phyloP scores from a whole-genome alignment of 2,888 invertebrate genomes.

The Carabus problematicus region DNA sequence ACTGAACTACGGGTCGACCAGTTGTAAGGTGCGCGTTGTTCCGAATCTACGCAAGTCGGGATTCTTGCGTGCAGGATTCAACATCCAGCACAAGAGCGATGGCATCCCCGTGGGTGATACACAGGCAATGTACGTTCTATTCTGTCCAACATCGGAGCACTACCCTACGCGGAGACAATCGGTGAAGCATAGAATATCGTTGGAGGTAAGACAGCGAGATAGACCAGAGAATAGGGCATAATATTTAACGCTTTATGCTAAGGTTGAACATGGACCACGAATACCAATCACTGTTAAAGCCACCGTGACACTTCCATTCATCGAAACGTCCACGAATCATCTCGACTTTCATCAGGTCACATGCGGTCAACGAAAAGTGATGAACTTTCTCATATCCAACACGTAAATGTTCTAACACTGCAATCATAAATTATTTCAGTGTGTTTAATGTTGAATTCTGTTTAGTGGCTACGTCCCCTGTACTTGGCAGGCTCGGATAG shows the following conservation, averaged over 20 bases:
- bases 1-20: slow-evolving; percentile 65
- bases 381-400: slow-evolving; percentile 64
- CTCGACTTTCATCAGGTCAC: slow-evolving; percentile 66
- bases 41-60: slow-evolving; percentile 45
- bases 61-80: slow-evolving; percentile 51
- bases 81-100: slow-evolving; percentile 54
- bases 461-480: slow-evolving; percentile 65
- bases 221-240: too few relatives aligned
- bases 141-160: slow-evolving; percentile 61
- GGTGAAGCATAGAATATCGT: slow-evolving; percentile 59
- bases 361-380: slow-evolving; percentile 66
- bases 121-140: slow-evolving; percentile 62
- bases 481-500: too few relatives aligned
- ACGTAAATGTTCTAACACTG: slow-evolving; percentile 59
- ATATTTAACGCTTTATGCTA: not conserved
- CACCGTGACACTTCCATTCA: slow-evolving; percentile 65
- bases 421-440: slow-evolving; percentile 17
- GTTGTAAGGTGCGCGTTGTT: slow-evolving; percentile 6
- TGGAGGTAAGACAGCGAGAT: slow-evolving; percentile 65
- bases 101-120: slow-evolving; percentile 62
- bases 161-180: slow-evolving; percentile 57
- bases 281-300: slow-evolving; percentile 66
- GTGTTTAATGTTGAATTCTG: slow-evolving; percentile 36
- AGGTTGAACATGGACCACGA: slow-evolving; percentile 67
- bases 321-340: slow-evolving; percentile 58